phyloP scores from a whole-genome alignment of 2,888 invertebrate species.

The Omphaloscelis lunosa region DNA sequence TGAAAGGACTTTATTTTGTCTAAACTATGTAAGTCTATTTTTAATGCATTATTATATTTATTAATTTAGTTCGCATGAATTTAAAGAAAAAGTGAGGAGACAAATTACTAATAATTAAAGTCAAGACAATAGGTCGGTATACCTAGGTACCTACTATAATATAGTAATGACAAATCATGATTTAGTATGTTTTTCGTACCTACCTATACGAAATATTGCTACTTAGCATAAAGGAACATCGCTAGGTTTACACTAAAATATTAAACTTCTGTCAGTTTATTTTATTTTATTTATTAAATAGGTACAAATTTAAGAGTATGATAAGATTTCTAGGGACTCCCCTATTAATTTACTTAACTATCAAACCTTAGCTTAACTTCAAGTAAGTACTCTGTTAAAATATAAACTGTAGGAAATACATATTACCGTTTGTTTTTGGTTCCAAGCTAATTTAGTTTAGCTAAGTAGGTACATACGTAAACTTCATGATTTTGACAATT shows the following conservation, averaged over 20 bases:
- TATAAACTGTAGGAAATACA: background rate
- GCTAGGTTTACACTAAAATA: background rate
- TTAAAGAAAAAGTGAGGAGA: background rate
- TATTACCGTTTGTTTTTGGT: background rate
- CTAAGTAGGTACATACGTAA: background rate
- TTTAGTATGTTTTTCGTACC: background rate
- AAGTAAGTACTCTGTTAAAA: background rate
- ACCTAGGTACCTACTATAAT: background rate
- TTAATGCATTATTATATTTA: background rate
- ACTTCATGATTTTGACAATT: slow-evolving; percentile 64
- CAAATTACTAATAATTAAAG: background rate
- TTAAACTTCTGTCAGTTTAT: no score
- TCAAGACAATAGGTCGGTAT: background rate
- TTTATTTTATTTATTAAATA: no score
- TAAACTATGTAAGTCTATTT: slow-evolving; percentile 51
- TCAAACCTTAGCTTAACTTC: no score
- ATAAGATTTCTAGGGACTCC: background rate
- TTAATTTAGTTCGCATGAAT: background rate
- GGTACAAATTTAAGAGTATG: no score
- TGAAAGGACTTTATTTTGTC: slow-evolving; percentile 34
- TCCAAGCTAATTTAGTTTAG: background rate
- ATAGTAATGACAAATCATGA: background rate
- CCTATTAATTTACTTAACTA: background rate
- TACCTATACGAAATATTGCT: background rate
- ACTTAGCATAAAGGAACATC: background rate